These are phyloP conservation scores for Drosophila aldrichi DNA, from an alignment of 2,888 invertebrate genomes.

Conservation along the genomic window DNA sequence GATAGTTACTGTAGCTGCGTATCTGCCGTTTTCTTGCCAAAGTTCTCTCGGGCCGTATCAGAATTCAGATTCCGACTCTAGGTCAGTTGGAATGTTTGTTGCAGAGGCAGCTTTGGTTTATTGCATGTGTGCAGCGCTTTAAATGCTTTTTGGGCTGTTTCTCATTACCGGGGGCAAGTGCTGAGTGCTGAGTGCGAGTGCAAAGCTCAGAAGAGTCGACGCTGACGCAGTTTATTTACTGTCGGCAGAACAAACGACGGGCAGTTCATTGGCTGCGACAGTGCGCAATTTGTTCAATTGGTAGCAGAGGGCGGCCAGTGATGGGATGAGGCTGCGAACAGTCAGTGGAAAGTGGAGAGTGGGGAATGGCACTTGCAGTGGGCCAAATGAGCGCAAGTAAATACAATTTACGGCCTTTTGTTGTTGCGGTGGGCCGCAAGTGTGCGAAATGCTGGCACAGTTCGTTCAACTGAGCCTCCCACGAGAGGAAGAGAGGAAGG, in stretches of 20 bases:
- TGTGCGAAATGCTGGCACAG: constrained; percentile 48
- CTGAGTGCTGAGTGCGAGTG: constrained; percentile 42
- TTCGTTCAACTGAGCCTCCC: constrained; percentile 51
- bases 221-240: constrained; percentile 54
- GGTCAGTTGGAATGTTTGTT: too few relatives aligned
- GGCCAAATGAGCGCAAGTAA: constrained; percentile 70
- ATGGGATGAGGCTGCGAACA: not conserved
- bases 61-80: too few relatives aligned
- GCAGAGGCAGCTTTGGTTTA: not conserved
- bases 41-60: too few relatives aligned
- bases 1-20: too few relatives aligned
- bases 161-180: constrained; percentile 26
- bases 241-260: constrained; percentile 57
- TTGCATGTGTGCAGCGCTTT: constrained; percentile 22
- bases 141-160: constrained; percentile 29
- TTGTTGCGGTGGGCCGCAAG: constrained; percentile 68
- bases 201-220: constrained; percentile 40
- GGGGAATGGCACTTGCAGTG: constrained; percentile 28
- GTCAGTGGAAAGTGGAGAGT: not conserved
- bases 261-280: constrained; percentile 67
- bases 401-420: constrained; percentile 77
- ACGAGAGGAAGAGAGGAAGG: not conserved
- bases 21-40: too few relatives aligned
- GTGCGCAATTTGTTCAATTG: constrained; percentile 60
- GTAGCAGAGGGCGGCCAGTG: constrained; percentile 17